phyloP scores from a whole-genome alignment of 2,888 invertebrate genomes.

The Phaonia tiefii region DNA sequence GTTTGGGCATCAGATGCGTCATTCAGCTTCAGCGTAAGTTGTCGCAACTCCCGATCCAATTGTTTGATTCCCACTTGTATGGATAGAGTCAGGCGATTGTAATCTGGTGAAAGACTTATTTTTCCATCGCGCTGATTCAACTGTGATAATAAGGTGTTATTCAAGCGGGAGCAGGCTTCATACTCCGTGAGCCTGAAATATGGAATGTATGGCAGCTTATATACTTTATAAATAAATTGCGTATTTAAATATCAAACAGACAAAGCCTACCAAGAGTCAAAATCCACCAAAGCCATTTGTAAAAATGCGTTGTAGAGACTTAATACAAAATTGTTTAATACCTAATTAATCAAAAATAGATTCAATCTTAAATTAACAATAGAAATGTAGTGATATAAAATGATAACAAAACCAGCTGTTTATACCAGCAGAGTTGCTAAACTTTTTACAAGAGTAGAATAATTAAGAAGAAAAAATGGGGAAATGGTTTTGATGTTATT shows the following conservation, averaged over 20 bases:
- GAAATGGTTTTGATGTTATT: no score
- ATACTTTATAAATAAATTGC: not conserved
- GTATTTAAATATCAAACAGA: not conserved
- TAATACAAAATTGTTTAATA: no score
- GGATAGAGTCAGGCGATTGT: slow-evolving; percentile 83
- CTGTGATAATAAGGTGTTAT: slow-evolving; percentile 84
- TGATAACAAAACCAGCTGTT: not conserved
- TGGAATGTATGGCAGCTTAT: not conserved
- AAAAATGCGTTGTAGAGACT: no score
- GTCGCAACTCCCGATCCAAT: slow-evolving; percentile 83
- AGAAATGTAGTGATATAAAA: no score
- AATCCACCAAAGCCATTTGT: slow-evolving; percentile 79
- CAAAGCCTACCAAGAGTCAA: slow-evolving; percentile 78
- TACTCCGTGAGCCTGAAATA: slow-evolving; percentile 83
- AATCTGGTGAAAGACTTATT: slow-evolving; percentile 82
- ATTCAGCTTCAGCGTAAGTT: slow-evolving; percentile 83
- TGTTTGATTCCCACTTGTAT: slow-evolving; percentile 84
- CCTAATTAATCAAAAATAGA: no score
- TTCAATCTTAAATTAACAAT: no score
- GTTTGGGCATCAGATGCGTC: slow-evolving; percentile 76
- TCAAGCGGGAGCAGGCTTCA: slow-evolving; percentile 85
- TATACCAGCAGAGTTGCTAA: no score
- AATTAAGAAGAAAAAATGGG: no score
- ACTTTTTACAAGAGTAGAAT: no score
- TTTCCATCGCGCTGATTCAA: slow-evolving; percentile 82